These are phyloP conservation scores for Manduca sexta DNA, from an alignment of 1,140 invertebrate species.

Conservation along the genomic window DNA sequence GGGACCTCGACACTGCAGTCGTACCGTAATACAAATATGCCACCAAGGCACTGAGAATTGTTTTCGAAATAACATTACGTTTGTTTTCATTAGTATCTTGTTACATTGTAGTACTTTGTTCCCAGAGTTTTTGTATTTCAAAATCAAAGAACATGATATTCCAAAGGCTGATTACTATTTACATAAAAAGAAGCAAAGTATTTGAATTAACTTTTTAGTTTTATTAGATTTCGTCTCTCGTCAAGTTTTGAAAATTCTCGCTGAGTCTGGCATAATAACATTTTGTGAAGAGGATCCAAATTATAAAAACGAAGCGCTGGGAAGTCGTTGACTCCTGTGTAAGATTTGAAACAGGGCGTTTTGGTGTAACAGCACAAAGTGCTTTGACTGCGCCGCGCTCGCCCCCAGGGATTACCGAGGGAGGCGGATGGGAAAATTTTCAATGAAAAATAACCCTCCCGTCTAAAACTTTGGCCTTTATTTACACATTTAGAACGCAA, in stretches of 20 bases:
- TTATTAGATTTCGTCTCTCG: too few relatives aligned
- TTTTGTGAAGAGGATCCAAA: not conserved
- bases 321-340: conserved; percentile 9
- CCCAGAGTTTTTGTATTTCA: too few relatives aligned
- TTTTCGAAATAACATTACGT: too few relatives aligned
- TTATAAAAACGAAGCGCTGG: not conserved
- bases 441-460: conserved; percentile 8
- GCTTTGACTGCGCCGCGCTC: conserved; percentile 12
- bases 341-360: conserved; percentile 9
- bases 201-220: too few relatives aligned
- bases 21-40: too few relatives aligned
- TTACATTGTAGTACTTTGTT: too few relatives aligned
- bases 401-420: conserved; percentile 8
- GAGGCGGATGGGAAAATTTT: conserved; percentile 2
- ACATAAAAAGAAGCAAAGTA: too few relatives aligned
- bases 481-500: not conserved
- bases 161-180: too few relatives aligned
- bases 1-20: too few relatives aligned
- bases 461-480: conserved; percentile 1
- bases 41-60: too few relatives aligned
- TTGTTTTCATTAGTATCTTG: too few relatives aligned
- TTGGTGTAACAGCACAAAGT: conserved; percentile 12
- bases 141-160: too few relatives aligned
- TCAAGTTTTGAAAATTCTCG: not conserved
- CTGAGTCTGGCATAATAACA: not conserved